Base-by-base conservation (phyloP, 2,888 invertebrate genomes). In the Eupithecia subfuscata region DNA sequence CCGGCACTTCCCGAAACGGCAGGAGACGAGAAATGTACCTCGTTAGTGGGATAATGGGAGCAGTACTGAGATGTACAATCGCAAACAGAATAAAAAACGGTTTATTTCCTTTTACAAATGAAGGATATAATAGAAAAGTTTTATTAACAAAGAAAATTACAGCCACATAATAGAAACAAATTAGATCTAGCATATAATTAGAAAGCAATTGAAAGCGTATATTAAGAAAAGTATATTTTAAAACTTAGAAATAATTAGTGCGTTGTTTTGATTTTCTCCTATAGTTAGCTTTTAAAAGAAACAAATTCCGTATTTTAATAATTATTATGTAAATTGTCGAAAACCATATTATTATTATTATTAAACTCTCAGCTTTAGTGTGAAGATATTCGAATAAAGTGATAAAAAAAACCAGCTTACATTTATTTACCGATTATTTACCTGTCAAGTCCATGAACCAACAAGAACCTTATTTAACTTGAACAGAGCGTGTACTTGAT, bases 31-130 rank as follows among this genome's bases (percentile, higher is more conserved):
- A 92, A 91, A 91, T 90, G 90, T 85, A 79, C 85, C 93, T 94
- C 91, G 93, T 94, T 94, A 94, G 88, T 84, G 85, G 84, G 80
- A 88, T 93, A 93, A 92, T 93, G 92, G 88, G 86, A 87, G 89
- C 88, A 89, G 91, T 90, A 63, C 71, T 45, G 30, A 63, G 75
- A 75, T 75, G 92, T 90, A 93, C 90, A 76, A 75, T 71, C 45
- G 70, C n/a, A 34, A 64, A 64, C 64, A 64, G 18, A 64, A 64
- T 64, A 34, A 34, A 25, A 60, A 60, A 25, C 60, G 25, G 6
- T 64, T 64, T 34, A 3, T 18, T 64, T 64, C 22, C 14, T 5
- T 11, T 60, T 34, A 34, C 18, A 64, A 64, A 34, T 11, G 30
- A 60, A 25, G 22, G 25, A 60, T 25, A 25, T 14, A n/a, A 25